A percentile compares a stretch with the other conserved stretches of the same genome.
Conservation (phyloP, 1,140 invertebrate genomes). For the Drosophila oshimai region DNA sequence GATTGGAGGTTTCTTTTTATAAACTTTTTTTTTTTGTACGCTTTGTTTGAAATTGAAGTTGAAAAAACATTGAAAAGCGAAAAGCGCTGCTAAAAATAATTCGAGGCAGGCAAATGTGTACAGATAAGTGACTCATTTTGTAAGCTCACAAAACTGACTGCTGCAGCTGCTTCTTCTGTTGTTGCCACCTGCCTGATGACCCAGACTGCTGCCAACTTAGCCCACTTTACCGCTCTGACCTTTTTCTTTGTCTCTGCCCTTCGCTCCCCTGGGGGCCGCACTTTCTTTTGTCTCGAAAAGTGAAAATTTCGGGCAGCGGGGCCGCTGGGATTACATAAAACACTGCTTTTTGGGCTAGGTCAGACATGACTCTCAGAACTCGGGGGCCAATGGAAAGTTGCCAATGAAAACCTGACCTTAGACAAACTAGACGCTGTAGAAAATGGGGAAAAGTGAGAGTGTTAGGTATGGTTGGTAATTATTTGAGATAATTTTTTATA, state of each 20-base stretch:
- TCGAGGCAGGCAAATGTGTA: constrained; percentile 25
- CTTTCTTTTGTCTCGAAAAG: constrained; percentile 46
- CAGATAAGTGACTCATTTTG: constrained; percentile 25
- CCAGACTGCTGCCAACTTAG: constrained; percentile 14
- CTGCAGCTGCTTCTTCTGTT: background rate
- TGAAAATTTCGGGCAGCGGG: constrained; percentile 15
- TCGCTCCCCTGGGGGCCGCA: background rate
- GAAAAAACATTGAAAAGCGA: constrained; percentile 61
- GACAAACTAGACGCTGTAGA: background rate
- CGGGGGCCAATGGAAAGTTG: constrained; percentile 24
- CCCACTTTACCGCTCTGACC: constrained; percentile 19
- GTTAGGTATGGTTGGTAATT: background rate
- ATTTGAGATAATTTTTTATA: background rate
- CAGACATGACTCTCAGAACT: background rate
- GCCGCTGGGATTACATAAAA: constrained; percentile 27
- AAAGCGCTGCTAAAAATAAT: constrained; percentile 50
- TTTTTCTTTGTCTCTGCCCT: constrained; percentile 1
- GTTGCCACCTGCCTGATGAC: constrained; percentile 31
- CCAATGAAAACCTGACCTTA: constrained; percentile 35
- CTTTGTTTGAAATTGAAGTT: constrained; percentile 66
- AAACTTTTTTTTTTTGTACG: constrained; percentile 1
- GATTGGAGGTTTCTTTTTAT: constrained; percentile 12
- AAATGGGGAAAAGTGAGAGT: background rate
- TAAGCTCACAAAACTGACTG: background rate
- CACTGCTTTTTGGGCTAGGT: constrained; percentile 10